Percentiles rank a stretch among this genome's conserved stretches.
These are phyloP conservation scores for Ethmia dodecea DNA, from an alignment of 2,888 invertebrate genomes.

Conservation along the genomic window DNA sequence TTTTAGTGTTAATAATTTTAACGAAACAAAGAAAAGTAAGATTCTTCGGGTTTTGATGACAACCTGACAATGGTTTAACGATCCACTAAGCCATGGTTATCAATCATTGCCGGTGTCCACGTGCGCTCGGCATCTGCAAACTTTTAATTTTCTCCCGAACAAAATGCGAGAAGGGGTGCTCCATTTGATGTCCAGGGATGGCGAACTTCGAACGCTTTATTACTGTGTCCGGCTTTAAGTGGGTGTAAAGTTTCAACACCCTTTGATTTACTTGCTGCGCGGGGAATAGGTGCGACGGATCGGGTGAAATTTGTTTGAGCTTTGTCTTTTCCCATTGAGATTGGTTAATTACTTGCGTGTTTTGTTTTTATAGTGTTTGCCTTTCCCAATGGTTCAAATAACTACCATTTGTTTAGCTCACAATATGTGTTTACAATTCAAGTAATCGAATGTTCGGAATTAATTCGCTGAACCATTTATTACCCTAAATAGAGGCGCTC, in stretches of 20 bases:
- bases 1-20: no score
- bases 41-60: no score
- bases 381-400: no score
- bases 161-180: slow-evolving; percentile 67
- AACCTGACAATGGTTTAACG: neutral
- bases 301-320: slow-evolving; percentile 54
- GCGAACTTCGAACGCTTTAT: slow-evolving; percentile 75
- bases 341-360: slow-evolving; percentile 35
- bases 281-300: slow-evolving; percentile 58
- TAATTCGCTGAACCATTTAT: no score
- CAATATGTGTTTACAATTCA: no score
- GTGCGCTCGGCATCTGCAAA: slow-evolving; percentile 46
- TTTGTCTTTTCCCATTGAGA: slow-evolving; percentile 43
- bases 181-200: slow-evolving; percentile 72
- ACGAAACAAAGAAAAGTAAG: no score
- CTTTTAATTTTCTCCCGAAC: slow-evolving; percentile 65
- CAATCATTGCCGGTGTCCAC: slow-evolving; percentile 20
- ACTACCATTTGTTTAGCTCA: no score
- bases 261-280: slow-evolving; percentile 74
- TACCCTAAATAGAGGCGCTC: slow-evolving; percentile 23
- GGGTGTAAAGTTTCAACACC: slow-evolving; percentile 78
- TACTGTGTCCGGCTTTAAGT: slow-evolving; percentile 78
- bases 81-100: slow-evolving; percentile 15
- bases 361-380: slow-evolving; percentile 40
- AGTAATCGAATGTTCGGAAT: no score